Evolutionary conservation across 2,113 vertebrate genomes (phyloP), one percentile per base, ranked within the genome.

Genomic region (Corythoichthys intestinalis): DNA sequence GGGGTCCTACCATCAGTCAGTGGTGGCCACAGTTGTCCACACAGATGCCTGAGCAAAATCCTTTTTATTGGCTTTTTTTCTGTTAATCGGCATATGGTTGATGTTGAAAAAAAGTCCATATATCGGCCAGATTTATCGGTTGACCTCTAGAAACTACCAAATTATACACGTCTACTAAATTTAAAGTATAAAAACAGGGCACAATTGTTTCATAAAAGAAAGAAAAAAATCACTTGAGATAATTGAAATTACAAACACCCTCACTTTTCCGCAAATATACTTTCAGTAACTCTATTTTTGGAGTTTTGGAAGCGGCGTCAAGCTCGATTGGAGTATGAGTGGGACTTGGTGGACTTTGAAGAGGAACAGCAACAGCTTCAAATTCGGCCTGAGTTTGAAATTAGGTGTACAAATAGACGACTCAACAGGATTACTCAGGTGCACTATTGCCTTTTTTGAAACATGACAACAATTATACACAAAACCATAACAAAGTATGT

Each of bases 241-340:
- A 4, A 56, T 2, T 13, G 14, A 57, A 35, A 11, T 57, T 37
- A 35, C 4, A 41, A 14, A 2, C 8, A 63, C 1, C 39, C 13
- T 65, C 10, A 37, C 73, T 3, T 62, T 63, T 60, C 48, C 5
- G 44, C 6, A 15, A 39, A 20, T 46, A 39, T 20, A 17, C 35
- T 56, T 59, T 4, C 63, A 99, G 97, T 98, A 39, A 98, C 97
- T 0, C 86, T 99, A 64, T 98, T 98, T 81, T 78, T 99, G 94
- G 96, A 98, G 91, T 94, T 98, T 70, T 99, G 97, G 97, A 99
- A 99, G 82, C 92, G 96, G 2, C 84, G 95, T 2, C 96, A 99
- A 81, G 95, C 96, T 14, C 92, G 92, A 15, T 89, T 99, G 57
- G 94, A 94, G 79, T 98, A 96, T 0, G 94, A 99, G 63, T 98